phyloP scores from a whole-genome alignment of 2,113 vertebrate species.

The Butorides virescens region DNA sequence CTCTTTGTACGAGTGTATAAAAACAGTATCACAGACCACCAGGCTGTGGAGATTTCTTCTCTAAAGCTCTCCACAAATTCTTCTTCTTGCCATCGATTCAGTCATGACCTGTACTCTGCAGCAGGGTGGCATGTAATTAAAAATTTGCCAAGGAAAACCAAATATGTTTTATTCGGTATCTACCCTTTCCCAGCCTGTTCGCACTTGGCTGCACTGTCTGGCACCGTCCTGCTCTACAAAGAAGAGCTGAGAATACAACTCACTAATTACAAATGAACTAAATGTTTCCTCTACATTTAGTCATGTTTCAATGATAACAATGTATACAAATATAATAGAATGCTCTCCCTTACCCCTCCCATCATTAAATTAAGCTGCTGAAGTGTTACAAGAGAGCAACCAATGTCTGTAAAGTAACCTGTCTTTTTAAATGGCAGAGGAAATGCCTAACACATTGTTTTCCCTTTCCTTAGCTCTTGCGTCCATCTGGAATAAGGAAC shows the following conservation, averaged over 20 bases:
- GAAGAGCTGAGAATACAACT: not conserved
- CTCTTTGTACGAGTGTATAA: not conserved
- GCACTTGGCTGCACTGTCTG: not conserved
- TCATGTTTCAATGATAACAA: not conserved
- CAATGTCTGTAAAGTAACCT: not conserved
- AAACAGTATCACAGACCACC: not conserved
- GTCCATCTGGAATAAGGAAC: slow-evolving; percentile 70
- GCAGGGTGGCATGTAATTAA: not conserved
- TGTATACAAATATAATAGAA: not conserved
- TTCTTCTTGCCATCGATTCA: not conserved
- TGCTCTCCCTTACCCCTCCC: not conserved
- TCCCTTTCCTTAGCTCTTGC: slow-evolving; percentile 69
- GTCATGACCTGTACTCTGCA: not conserved
- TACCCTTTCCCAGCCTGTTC: not conserved
- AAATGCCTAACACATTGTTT: not conserved
- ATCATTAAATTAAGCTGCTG: not conserved
- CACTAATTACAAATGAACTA: not conserved
- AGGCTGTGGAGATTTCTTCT: not conserved
- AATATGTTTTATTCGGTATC: not conserved
- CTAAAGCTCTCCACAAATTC: not conserved
- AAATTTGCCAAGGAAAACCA: not conserved
- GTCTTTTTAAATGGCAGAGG: not conserved
- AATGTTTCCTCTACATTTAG: not conserved
- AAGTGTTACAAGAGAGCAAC: not conserved
- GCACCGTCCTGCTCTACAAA: not conserved